phyloP scores from a whole-genome alignment of 2,797 vertebrate genomes.

The Eleutherodactylus coqui region DNA sequence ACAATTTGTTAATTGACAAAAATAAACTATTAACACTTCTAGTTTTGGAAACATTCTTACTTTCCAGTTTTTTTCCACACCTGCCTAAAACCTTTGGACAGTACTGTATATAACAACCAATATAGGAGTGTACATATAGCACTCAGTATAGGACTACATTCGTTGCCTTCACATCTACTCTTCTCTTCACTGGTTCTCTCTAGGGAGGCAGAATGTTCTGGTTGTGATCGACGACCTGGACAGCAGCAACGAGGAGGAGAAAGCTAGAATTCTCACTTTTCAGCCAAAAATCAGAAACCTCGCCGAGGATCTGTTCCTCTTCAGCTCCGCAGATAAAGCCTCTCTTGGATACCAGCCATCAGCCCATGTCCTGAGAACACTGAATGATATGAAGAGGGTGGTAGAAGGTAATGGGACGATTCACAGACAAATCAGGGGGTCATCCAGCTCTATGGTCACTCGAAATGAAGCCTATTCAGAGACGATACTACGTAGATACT shows the following conservation, averaged over 20 bases:
- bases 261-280: neutral
- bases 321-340: constrained; percentile 16
- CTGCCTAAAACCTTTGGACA: no score
- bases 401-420: neutral
- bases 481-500: neutral
- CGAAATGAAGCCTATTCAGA: no score
- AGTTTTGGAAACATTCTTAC: no score
- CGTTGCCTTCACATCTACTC: no score
- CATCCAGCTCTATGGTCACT: no score
- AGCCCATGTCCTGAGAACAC: rapidly evolving
- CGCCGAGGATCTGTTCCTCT: neutral
- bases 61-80: no score
- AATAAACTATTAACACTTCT: no score
- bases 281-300: neutral
- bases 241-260: neutral
- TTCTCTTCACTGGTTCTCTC: neutral
- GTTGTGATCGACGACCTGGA: constrained; percentile 37
- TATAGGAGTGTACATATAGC: no score
- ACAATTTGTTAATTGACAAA: no score
- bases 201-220: neutral
- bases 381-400: neutral
- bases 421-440: no score
- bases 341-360: neutral
- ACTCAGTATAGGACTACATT: no score
- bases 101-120: no score